These are phyloP conservation scores for Crepidodera aurea DNA, from an alignment of 2,888 invertebrate genomes.

Conservation along the genomic window DNA sequence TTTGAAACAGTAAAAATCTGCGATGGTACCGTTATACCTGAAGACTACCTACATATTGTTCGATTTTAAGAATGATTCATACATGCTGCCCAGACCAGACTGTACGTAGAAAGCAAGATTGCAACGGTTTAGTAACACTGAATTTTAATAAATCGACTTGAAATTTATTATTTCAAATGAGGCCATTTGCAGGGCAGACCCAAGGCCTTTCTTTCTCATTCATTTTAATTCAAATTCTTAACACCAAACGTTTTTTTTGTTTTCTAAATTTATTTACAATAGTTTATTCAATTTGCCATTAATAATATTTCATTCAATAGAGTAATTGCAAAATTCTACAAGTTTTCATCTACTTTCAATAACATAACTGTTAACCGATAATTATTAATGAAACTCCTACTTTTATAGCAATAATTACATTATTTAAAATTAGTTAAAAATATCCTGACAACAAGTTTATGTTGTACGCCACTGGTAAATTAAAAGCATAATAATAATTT, in stretches of 20 bases:
- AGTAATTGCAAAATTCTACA: too few species aligned
- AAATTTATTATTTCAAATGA: conserved; percentile 13
- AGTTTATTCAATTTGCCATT: too few species aligned
- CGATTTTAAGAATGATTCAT: conserved; percentile 46
- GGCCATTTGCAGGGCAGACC: conserved; percentile 8
- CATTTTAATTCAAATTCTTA: too few species aligned
- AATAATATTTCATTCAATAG: too few species aligned
- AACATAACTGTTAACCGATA: too few species aligned
- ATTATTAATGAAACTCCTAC: too few species aligned
- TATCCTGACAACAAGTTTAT: background rate
- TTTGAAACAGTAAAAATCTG: conserved; percentile 20
- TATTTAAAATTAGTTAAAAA: too few species aligned
- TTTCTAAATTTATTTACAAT: too few species aligned
- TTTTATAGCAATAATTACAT: too few species aligned
- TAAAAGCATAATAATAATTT: conserved; percentile 10
- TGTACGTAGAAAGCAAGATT: conserved; percentile 45
- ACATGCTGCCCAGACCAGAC: conserved; percentile 41
- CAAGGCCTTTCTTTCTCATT: conserved; percentile 5
- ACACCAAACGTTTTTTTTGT: too few species aligned
- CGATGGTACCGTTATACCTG: conserved; percentile 21
- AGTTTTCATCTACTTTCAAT: background rate
- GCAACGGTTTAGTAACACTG: conserved; percentile 31
- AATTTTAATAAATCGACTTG: conserved; percentile 15
- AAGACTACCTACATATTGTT: conserved; percentile 41
- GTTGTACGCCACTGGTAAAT: background rate